Evolutionary conservation across 2,888 invertebrate genomes (phyloP), one percentile per base, ranked within the genome.

Genomic region (Drosophila austrosaltans): DNA sequence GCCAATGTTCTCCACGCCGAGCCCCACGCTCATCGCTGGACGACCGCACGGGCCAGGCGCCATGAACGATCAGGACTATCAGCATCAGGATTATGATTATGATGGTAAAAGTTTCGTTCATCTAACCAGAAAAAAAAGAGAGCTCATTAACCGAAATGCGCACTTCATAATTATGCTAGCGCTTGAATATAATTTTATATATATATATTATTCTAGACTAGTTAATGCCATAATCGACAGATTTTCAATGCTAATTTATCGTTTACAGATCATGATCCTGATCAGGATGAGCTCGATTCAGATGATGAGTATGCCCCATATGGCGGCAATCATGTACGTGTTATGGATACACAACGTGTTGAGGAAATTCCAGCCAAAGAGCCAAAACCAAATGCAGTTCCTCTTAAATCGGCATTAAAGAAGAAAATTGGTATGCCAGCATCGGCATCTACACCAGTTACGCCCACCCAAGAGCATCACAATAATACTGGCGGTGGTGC

Each of bases 301-400:
- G 95, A 95, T 71, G 94, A 95, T 72, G 95, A 95, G 79, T 95
- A 94, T 44, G 87, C 89, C 72, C 85, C 84, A 92, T 94, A 90
- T 94, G 93, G 92, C 5, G 95, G 95, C 91, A 95, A 95, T 36
- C 93, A 93, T 80, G 95, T 85, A 16, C 87, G 82, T 60, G 82
- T 95, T 85, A 85, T 82, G 82, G 97, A 97, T 93, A 97, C 97
- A 69, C 95, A 95, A 67, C 94, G 97, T 79, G 95, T 98, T 74
- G 97, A 98, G 92, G 97, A 97, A 93, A 97, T 98, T 89, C 97
- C 97, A 82, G 97, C 98, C 69, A 97, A 97, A 93, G 97, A 98
- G 94, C 98, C 97, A 53, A 95, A 96, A 90, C 96, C 97, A 93
- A 96, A 97, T 93, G 97, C 97, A 79, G 95, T 97, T 94, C 98